Evolutionary conservation across 2,113 vertebrate species (phyloP).

Genomic region (Seriola aureovittata): DNA sequence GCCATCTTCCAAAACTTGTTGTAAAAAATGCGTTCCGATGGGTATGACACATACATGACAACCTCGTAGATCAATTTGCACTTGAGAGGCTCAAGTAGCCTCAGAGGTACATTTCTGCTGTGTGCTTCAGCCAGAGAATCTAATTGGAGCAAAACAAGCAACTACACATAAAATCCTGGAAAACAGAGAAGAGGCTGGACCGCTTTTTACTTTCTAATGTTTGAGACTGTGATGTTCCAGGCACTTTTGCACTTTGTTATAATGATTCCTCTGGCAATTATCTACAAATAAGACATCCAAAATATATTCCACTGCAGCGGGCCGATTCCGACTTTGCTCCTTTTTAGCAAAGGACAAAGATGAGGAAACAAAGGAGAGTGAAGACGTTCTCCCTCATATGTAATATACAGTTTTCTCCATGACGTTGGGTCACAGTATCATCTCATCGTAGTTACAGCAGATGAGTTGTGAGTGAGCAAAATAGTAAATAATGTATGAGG

Average conservation of each 20-base stretch:
- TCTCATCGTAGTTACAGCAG: neutral
- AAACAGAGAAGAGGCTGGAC: slow-evolving; percentile 17
- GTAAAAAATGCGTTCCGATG: slow-evolving; percentile 21
- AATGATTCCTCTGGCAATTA: slow-evolving; percentile 56
- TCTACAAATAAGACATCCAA: slow-evolving; percentile 26
- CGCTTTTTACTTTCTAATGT: slow-evolving; percentile 24
- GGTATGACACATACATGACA: slow-evolving; percentile 38
- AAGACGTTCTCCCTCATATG: neutral
- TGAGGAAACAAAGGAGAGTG: neutral
- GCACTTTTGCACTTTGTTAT: slow-evolving; percentile 30
- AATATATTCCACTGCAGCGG: neutral
- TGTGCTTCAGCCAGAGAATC: slow-evolving; percentile 33
- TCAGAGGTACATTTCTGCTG: neutral
- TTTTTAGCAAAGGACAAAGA: neutral
- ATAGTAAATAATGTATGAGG: no score
- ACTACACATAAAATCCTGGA: slow-evolving; percentile 20
- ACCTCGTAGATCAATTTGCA: slow-evolving; percentile 32
- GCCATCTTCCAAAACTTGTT: slow-evolving; percentile 11
- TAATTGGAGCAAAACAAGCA: slow-evolving; percentile 66
- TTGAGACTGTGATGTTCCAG: slow-evolving; percentile 7
- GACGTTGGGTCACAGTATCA: no score
- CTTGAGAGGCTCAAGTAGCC: slow-evolving; percentile 32
- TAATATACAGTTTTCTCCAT: neutral
- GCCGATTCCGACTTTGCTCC: slow-evolving; percentile 9
- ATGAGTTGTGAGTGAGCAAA: no score